A percentile compares a stretch with the other conserved stretches of the same genome.
Conservation (phyloP, 2,888 invertebrate genomes). For the Polietes domitor region DNA sequence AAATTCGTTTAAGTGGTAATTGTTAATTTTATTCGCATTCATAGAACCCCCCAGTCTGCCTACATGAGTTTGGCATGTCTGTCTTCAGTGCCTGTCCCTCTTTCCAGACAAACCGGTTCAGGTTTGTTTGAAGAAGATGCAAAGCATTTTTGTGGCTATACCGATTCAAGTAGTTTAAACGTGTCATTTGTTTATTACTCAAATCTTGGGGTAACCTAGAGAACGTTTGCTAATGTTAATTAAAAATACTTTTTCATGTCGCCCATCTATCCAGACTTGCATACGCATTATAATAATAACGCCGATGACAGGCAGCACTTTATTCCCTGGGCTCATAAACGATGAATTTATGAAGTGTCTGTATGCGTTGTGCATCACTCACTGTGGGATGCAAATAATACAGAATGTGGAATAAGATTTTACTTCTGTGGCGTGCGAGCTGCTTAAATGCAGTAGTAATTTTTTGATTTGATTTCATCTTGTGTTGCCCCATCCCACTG, state of each 20-base stretch:
- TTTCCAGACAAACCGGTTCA: background rate
- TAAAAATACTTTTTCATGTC: constrained; percentile 2
- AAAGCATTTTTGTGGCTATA: no score
- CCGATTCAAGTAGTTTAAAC: background rate
- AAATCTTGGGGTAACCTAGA: background rate
- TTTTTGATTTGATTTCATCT: no score
- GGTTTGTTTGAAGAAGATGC: constrained; percentile 2
- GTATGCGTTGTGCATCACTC: background rate
- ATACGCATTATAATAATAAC: constrained; percentile 1
- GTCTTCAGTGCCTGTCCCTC: no score
- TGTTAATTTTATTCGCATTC: constrained; percentile 5
- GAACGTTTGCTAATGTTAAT: no score
- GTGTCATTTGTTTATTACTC: constrained; percentile 50
- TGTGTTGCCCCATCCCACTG: no score
- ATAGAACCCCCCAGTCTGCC: background rate
- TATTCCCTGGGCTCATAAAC: constrained; percentile 4
- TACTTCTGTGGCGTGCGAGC: no score
- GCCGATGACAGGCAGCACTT: background rate
- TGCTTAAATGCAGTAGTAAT: no score
- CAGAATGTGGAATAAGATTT: no score
- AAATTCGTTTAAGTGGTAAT: background rate
- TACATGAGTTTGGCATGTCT: background rate
- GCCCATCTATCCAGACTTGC: no score
- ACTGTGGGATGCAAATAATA: background rate
- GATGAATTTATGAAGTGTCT: background rate